Conservation (phyloP, 2,113 vertebrate genomes). For the Mesitornis unicolor region DNA sequence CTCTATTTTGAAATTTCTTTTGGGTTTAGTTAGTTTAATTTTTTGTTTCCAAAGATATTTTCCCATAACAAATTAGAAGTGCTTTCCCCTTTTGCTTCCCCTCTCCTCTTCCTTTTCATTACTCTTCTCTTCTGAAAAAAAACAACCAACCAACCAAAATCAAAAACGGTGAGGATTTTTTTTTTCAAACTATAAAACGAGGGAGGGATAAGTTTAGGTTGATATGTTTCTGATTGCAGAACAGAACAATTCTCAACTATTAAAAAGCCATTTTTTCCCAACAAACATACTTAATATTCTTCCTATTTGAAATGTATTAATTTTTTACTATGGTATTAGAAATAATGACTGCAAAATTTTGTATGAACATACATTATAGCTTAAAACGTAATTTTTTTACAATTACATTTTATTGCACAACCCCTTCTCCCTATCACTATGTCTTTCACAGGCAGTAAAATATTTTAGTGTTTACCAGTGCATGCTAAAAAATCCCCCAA, state of each 20-base stretch:
- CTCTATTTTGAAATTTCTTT: neutral
- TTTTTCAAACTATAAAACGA: neutral
- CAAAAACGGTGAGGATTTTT: neutral
- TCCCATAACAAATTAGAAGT: neutral
- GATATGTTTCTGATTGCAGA: neutral
- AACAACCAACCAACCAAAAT: too few species aligned
- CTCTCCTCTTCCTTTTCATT: neutral
- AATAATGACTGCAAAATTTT: neutral
- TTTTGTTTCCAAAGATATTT: neutral
- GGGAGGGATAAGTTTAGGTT: neutral
- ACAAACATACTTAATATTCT: neutral
- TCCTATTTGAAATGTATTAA: neutral
- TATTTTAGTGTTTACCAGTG: neutral
- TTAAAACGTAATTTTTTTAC: conserved; percentile 10
- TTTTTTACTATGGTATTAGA: neutral
- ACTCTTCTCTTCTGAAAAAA: neutral
- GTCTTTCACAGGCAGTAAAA: conserved; percentile 9
- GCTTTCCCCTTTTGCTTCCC: neutral
- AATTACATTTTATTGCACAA: neutral
- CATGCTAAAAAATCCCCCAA: neutral
- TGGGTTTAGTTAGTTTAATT: neutral
- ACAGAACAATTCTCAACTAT: neutral
- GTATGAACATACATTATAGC: neutral
- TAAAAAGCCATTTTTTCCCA: neutral
- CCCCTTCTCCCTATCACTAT: neutral